These are phyloP conservation scores for Polyommatus icarus DNA, from an alignment of 2,888 invertebrate species.

Conservation along the genomic window DNA sequence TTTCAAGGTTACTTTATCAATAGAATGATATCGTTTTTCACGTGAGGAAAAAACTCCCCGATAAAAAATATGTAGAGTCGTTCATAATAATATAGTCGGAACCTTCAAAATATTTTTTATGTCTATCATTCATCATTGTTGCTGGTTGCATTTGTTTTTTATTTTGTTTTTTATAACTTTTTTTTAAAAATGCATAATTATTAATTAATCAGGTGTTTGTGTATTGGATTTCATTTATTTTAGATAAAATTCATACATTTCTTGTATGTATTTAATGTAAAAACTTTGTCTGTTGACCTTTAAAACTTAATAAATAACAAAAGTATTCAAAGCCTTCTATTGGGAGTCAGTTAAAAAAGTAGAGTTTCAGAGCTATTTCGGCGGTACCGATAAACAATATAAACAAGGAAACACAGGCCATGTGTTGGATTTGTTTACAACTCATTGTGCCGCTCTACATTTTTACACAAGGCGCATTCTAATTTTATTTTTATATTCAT, in stretches of 20 bases:
- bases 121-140: not conserved
- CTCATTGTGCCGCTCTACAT: slow-evolving; percentile 23
- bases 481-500: slow-evolving; percentile 27
- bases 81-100: not conserved
- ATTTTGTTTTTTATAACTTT: not conserved
- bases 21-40: not conserved
- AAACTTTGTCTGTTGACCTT: too few species aligned
- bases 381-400: slow-evolving; percentile 31
- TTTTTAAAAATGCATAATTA: too few species aligned
- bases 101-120: not conserved
- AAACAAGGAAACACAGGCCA: slow-evolving; percentile 39
- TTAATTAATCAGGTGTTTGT: too few species aligned
- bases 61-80: slow-evolving; percentile 21
- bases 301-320: not conserved
- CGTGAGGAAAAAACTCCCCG: slow-evolving; percentile 1
- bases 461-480: slow-evolving; percentile 13
- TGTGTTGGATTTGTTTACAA: slow-evolving; percentile 35
- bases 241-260: too few species aligned
- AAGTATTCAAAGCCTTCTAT: not conserved
- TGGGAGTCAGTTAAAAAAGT: not conserved
- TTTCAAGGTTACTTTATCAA: slow-evolving; percentile 16
- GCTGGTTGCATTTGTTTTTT: not conserved
- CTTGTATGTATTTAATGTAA: too few species aligned
- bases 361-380: slow-evolving; percentile 1
- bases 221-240: too few species aligned